A percentile compares a stretch with the other conserved stretches of the same genome.
phyloP scores from a whole-genome alignment of 2,888 invertebrate genomes.

The Acrocera orbiculus region DNA sequence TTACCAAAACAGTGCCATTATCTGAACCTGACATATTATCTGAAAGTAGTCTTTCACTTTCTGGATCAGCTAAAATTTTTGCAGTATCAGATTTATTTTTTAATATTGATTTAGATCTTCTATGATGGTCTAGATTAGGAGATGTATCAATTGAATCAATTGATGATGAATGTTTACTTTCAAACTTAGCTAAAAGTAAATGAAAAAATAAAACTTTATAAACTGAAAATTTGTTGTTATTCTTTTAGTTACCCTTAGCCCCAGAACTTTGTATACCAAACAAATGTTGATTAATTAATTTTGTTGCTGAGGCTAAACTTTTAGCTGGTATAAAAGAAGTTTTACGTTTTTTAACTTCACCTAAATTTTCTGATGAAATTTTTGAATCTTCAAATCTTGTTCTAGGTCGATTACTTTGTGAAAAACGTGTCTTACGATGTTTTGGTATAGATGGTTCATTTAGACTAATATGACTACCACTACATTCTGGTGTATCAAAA shows the following conservation, averaged over 20 bases:
- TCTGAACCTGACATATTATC: conserved; percentile 44
- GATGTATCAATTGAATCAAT: conserved; percentile 51
- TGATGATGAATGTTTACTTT: conserved; percentile 48
- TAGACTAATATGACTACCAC: conserved; percentile 36
- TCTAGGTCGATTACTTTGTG: conserved; percentile 39
- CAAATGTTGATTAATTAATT: conserved; percentile 55
- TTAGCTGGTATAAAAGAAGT: conserved; percentile 44
- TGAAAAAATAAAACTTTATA: conserved; percentile 9
- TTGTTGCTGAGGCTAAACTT: conserved; percentile 50
- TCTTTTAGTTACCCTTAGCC: conserved; percentile 21
- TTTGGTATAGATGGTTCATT: conserved; percentile 55
- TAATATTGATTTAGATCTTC: conserved; percentile 56
- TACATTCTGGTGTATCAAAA: conserved; percentile 34
- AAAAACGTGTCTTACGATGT: conserved; percentile 72
- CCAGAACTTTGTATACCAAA: conserved; percentile 42
- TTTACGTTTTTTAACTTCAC: conserved; percentile 29
- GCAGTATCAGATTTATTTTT: conserved; percentile 52
- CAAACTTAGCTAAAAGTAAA: conserved; percentile 26
- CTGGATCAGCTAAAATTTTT: conserved; percentile 42
- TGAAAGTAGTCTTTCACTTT: conserved; percentile 55
- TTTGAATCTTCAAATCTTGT: conserved; percentile 34
- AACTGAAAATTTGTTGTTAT: no score
- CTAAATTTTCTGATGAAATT: conserved; percentile 38
- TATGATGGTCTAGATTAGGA: conserved; percentile 45
- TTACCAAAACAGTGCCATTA: conserved; percentile 33